Base-by-base conservation (phyloP, 2,888 invertebrate species). In the Priocnemis perturbator region DNA sequence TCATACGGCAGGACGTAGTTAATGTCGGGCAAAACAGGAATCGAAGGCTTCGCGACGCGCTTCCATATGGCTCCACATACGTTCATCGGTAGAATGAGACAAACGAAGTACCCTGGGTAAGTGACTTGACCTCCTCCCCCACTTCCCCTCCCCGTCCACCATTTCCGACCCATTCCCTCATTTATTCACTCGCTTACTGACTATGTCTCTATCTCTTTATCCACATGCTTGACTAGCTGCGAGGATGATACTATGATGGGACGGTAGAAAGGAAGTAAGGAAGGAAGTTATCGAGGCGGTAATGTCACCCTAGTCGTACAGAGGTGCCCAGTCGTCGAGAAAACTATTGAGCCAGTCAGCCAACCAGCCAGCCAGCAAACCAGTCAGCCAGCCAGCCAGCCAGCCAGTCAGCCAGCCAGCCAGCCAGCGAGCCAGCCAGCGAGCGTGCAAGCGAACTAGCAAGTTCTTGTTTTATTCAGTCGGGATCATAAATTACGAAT, bases 401-500 rank as follows among this genome's bases (percentile, higher is more conserved):
- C 56, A 59, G 58, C 66, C 57, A 65, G 30, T 64, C 50, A 73
- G 69, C 68, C 60, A 72, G 67, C 73, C 57, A 71, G 67, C 69
- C 65, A 67, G 59, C 67, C 52, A 69, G 68, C 69, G 11, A 71
- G 70, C 55, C 64, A 72, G 73, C 74, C 64, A 77, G 74, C 64
- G 60, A 72, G 79, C 74, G 66, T 65, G 64, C 72, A 58, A 69
- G 66, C 60, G 61, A 73, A 69, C 72, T 60, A 71, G 78, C 79
- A 74, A 76, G 83, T 87, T 88, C 87, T 87, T 88, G 89, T 89
- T 89, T 89, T 89, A 89, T 89, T 88, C 89, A 89, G 88, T 89
- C 88, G 86, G 88, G 86, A 88, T 89, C 88, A 89, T 89, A 89
- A 89, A 89, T 89, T 87, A 89, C 88, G 88, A 89, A 88, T 89